Evolutionary conservation across 2,113 vertebrate genomes (phyloP).

Genomic region (Pterocles orientalis): DNA sequence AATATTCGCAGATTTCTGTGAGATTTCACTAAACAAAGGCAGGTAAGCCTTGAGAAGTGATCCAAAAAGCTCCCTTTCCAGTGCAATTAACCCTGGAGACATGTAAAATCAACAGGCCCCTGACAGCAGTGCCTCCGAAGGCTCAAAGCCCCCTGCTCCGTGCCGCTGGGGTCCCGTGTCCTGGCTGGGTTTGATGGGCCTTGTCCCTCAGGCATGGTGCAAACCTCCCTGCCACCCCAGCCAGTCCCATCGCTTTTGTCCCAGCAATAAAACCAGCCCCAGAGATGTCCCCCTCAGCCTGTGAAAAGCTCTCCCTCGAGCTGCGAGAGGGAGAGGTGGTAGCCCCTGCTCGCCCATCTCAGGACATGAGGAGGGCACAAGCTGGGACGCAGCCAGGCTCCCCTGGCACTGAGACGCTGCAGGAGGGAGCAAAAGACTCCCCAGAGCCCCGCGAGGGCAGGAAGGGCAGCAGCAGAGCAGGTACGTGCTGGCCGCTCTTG

Average conservation of each 20-base stretch:
- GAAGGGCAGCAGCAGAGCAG: neutral
- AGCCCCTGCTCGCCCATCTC: rapidly evolving
- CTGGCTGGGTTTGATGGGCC: neutral
- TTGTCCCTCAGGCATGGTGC: rapidly evolving
- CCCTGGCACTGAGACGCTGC: neutral
- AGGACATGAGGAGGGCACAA: neutral
- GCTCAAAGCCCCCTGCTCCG: neutral
- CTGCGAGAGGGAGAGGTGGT: neutral
- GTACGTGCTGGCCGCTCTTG: rapidly evolving
- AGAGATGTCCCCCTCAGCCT: neutral
- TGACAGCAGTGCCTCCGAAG: neutral
- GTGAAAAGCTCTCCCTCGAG: neutral
- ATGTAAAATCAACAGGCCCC: neutral
- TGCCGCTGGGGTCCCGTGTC: neutral
- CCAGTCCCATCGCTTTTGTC: neutral
- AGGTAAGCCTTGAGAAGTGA: neutral
- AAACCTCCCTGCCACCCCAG: neutral
- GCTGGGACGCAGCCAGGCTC: rapidly evolving
- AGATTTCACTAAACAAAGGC: neutral
- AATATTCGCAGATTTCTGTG: neutral
- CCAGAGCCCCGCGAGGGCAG: neutral
- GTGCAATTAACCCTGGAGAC: neutral
- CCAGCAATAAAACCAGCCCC: neutral
- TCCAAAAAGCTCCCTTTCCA: neutral
- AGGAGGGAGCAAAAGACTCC: neutral